phyloP scores from a whole-genome alignment of 1,140 invertebrate species.

The Drosophila carrolli region DNA sequence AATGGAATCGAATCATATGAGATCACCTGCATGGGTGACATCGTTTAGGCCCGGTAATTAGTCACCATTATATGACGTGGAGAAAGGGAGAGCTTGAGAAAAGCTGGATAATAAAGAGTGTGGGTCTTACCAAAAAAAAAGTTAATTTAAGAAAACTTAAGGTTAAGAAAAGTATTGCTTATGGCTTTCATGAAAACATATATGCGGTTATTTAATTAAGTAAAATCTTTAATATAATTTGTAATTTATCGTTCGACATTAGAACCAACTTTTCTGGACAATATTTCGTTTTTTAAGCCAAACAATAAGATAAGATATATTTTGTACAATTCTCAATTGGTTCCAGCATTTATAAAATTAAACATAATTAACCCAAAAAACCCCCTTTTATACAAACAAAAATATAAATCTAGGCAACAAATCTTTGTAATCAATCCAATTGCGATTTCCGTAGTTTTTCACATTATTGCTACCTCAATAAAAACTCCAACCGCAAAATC shows the following conservation, averaged over 20 bases:
- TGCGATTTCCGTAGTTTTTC: conserved; percentile 12
- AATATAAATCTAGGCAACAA: not conserved
- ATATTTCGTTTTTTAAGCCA: not conserved
- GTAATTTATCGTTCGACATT: too few species aligned
- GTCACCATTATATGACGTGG: conserved; percentile 42
- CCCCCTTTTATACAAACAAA: not conserved
- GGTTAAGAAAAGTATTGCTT: not conserved
- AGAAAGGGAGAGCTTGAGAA: conserved; percentile 17
- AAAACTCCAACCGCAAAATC: conserved; percentile 51
- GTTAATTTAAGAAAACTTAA: not conserved
- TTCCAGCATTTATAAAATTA: too few species aligned
- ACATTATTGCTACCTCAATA: conserved; percentile 7
- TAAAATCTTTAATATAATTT: too few species aligned
- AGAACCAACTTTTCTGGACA: too few species aligned
- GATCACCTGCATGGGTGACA: conserved; percentile 49
- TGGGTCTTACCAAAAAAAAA: not conserved
- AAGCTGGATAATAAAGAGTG: not conserved
- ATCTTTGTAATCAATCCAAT: not conserved
- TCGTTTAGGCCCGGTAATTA: conserved; percentile 50
- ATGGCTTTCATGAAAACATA: too few species aligned
- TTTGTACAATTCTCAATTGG: too few species aligned
- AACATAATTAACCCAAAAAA: too few species aligned
- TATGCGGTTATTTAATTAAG: too few species aligned
- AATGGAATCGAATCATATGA: conserved; percentile 25
- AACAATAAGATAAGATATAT: not conserved